Base-by-base conservation (phyloP, 2,888 invertebrate genomes). In the Tubulanus polymorphus region DNA sequence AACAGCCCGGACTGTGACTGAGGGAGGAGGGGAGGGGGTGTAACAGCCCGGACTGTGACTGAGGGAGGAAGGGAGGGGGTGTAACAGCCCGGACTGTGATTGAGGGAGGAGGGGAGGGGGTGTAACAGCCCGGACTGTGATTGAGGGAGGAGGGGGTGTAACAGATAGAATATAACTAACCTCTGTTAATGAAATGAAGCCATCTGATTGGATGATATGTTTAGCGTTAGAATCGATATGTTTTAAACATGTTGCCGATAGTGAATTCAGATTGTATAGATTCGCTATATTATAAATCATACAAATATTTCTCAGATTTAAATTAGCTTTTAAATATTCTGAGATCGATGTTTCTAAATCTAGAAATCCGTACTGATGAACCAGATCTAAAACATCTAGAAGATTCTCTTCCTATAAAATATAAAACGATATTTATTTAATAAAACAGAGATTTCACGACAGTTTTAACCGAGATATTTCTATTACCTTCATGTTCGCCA, bases 341-440 rank as follows among this genome's bases (percentile, higher is more conserved):
- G 94, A 94, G 65, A 99, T 90, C 28, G 94, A 88, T 0, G 86
- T 82, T 83, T 97, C 95, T 64, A 99, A 80, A 78, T 93, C 91
- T 57, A 84, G 86, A 81, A 99, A 95, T 57, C 94, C 94, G 82
- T 94, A 99, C 77, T 94, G 90, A 82, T 99, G 93, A 32, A 95
- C 91, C 76, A 99, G 83, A 3, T 93, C 94, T 20, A 88, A 79
- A 50, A 87, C 84, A 66, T 85, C 85, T 48, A 85, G 67, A 28
- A 85, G 73, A 37, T 69, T 68, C 32, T 76, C 76, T 55, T 78
- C 75, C 75, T 78, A 64, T 10, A 62, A 48, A 53, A n/a, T n/a
- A n/a, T n/a, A n/a, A n/a, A n/a, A n/a, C n/a, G n/a, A n/a, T n/a
- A n/a, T n/a, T n/a, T n/a, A n/a, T n/a, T n/a, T n/a, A n/a, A n/a